Evolutionary conservation across 2,888 invertebrate genomes (phyloP).

Genomic region (Clostera curtula): DNA sequence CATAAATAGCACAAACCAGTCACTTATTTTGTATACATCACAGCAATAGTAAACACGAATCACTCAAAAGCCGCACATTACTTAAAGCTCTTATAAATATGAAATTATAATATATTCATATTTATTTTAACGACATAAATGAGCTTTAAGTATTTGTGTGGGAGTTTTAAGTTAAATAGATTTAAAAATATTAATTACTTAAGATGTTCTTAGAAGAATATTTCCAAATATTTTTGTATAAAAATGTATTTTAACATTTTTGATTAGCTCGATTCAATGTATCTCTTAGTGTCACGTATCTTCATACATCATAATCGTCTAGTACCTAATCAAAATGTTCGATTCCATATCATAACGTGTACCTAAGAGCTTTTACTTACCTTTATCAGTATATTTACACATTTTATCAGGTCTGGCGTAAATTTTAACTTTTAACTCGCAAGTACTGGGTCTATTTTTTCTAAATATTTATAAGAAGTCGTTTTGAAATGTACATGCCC

Average conservation of each 20-base stretch:
- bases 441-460: slow-evolving; percentile 44
- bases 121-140: no score
- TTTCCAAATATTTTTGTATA: slow-evolving; percentile 62
- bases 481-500: no score
- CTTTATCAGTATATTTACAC: slow-evolving; percentile 32
- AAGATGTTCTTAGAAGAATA: slow-evolving; percentile 39
- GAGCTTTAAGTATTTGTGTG: slow-evolving; percentile 15
- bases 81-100: no score
- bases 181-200: slow-evolving; percentile 20
- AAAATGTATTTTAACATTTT: slow-evolving; percentile 38
- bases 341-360: slow-evolving; percentile 63
- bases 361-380: slow-evolving; percentile 57
- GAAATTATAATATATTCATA: background rate
- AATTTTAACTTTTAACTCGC: slow-evolving; percentile 28
- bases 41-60: no score
- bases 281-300: no score
- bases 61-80: no score
- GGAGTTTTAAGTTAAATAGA: slow-evolving; percentile 15
- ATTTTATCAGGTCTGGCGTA: background rate
- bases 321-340: slow-evolving; percentile 45
- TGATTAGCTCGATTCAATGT: slow-evolving; percentile 30
- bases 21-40: no score
- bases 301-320: slow-evolving; percentile 21
- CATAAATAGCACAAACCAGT: no score
- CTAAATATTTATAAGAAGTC: slow-evolving; percentile 47